Evolutionary conservation across 1,140 invertebrate species (phyloP).

Genomic region (Luehdorfia chinensis): DNA sequence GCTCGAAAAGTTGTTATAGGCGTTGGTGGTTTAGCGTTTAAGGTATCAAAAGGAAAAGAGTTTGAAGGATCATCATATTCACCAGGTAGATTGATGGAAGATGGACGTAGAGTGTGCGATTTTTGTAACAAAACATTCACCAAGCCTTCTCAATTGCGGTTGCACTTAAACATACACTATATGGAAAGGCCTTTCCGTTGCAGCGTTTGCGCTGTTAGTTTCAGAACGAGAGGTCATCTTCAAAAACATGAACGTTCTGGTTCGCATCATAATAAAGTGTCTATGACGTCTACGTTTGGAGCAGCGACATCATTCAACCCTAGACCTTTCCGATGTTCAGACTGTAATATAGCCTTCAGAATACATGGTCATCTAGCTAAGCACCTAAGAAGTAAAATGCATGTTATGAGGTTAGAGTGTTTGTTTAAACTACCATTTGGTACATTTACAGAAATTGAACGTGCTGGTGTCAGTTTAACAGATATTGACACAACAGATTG

Average conservation of each 20-base stretch:
- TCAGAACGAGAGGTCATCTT: slow-evolving; percentile 93
- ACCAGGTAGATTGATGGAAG: slow-evolving; percentile 80
- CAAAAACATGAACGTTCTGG: slow-evolving; percentile 94
- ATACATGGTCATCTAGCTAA: slow-evolving; percentile 98
- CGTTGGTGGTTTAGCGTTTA: slow-evolving; percentile 72
- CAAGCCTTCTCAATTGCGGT: slow-evolving; percentile 91
- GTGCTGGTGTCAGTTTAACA: slow-evolving; percentile 92
- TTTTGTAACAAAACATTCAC: slow-evolving; percentile 95
- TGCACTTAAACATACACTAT: slow-evolving; percentile 98
- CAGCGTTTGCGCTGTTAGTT: slow-evolving; percentile 93
- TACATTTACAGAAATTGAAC: slow-evolving; percentile 96
- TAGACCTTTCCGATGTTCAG: slow-evolving; percentile 94
- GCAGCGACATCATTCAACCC: slow-evolving; percentile 92
- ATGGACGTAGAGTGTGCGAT: slow-evolving; percentile 89
- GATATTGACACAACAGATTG: slow-evolving; percentile 97
- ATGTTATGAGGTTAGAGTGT: slow-evolving; percentile 96
- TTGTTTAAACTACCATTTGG: slow-evolving; percentile 95
- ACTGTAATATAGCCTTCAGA: slow-evolving; percentile 97
- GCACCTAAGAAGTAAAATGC: slow-evolving; percentile 97
- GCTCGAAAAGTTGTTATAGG: slow-evolving; percentile 74
- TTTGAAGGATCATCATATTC: slow-evolving; percentile 65
- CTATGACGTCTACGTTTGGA: slow-evolving; percentile 92
- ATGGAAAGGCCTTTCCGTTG: slow-evolving; percentile 95
- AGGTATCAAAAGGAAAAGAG: slow-evolving; percentile 68
- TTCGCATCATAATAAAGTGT: slow-evolving; percentile 93